Conservation (phyloP, 1,140 invertebrate genomes). For the Drosophila jambulina region DNA sequence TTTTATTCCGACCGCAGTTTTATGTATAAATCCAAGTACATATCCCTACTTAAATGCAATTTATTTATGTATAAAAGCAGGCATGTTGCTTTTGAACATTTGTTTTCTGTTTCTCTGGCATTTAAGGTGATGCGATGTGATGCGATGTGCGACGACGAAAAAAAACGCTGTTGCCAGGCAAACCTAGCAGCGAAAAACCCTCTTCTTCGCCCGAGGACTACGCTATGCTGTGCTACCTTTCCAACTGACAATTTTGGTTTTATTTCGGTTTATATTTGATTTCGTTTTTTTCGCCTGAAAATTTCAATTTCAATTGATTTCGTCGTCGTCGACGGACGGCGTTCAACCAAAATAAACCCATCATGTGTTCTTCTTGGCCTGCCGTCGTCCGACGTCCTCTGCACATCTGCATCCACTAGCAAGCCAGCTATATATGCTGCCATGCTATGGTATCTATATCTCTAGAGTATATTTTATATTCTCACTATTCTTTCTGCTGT, state of each 20-base stretch:
- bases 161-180: constrained; percentile 26
- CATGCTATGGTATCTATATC: constrained; percentile 7
- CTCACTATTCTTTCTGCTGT: background rate
- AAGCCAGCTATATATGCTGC: constrained; percentile 1
- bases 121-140: constrained; percentile 28
- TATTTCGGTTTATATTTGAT: constrained; percentile 28
- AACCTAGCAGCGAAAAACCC: background rate
- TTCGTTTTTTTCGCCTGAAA: constrained; percentile 22
- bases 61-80: no score
- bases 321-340: constrained; percentile 7
- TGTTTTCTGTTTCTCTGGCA: constrained; percentile 30
- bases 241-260: constrained; percentile 33
- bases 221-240: constrained; percentile 19
- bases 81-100: constrained; percentile 22
- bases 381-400: background rate
- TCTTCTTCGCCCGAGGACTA: constrained; percentile 6
- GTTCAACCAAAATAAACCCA: constrained; percentile 55
- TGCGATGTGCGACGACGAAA: background rate
- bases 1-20: no score
- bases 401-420: constrained; percentile 26
- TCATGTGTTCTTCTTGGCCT: constrained; percentile 33
- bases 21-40: background rate
- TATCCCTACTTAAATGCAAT: constrained; percentile 1
- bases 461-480: constrained; percentile 27
- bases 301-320: constrained; percentile 80